Evolutionary conservation across 2,797 vertebrate genomes (phyloP).

Genomic region (Microctenopoma steveboyesi): DNA sequence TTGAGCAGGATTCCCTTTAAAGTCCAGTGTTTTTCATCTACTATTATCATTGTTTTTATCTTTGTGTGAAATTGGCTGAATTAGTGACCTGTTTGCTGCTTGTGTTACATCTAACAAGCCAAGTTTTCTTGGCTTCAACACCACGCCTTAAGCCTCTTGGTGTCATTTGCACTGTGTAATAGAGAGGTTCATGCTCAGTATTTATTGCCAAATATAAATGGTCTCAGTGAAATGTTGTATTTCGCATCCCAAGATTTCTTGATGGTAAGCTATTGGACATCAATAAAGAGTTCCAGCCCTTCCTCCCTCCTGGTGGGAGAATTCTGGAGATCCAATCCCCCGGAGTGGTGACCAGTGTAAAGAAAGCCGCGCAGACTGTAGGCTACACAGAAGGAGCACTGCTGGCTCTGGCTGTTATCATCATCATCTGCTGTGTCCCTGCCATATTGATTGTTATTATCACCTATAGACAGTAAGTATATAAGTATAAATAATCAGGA

Average conservation of each 20-base stretch:
- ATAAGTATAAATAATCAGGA: background rate
- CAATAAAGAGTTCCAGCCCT: slow-evolving; percentile 95
- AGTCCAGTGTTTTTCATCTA: too few relatives aligned
- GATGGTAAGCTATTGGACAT: slow-evolving; percentile 97
- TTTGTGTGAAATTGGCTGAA: background rate
- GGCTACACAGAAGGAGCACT: slow-evolving; percentile 96
- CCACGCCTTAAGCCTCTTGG: background rate
- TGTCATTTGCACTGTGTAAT: background rate
- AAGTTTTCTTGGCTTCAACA: background rate
- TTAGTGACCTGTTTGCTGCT: background rate
- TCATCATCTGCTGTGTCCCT: slow-evolving; percentile 95
- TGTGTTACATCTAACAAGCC: slow-evolving; percentile 1
- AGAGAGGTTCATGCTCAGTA: background rate
- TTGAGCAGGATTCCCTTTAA: background rate
- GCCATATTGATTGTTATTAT: slow-evolving; percentile 96
- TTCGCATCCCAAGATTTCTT: slow-evolving; percentile 85
- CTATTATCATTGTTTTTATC: background rate
- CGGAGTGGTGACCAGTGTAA: slow-evolving; percentile 91
- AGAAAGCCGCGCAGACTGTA: slow-evolving; percentile 91
- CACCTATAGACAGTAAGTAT: slow-evolving; percentile 94
- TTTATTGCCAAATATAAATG: background rate
- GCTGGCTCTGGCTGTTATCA: slow-evolving; percentile 94
- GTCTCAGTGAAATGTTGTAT: background rate
- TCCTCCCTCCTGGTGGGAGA: slow-evolving; percentile 93
- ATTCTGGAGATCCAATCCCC: slow-evolving; percentile 96